Base-by-base conservation (phyloP, 2,888 invertebrate genomes). In the Nomada lathburiana region DNA sequence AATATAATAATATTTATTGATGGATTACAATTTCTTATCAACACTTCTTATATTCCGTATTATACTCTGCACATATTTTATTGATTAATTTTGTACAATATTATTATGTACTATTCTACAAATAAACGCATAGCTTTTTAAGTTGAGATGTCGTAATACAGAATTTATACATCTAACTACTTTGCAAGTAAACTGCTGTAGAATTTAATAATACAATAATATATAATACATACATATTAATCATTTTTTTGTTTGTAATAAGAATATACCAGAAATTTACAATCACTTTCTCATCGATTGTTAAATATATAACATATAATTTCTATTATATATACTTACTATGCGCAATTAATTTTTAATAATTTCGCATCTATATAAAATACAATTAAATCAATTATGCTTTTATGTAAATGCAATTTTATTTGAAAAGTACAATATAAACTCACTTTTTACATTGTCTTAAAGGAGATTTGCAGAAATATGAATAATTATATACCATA, bases 341-440 rank as follows among this genome's bases (percentile, higher is more conserved):
- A 4, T 59, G 59, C 13, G 0, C 42, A 59, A 68, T 10, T 57
- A 11, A 70, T 20, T 44, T 44, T 23, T 57, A 29, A 50, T 50
- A 36, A 55, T 23, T 55, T 42, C 23, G 36, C 62, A 10, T 44
- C 42, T 29, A 10, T n/a, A 50, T 71, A 11, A 36, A 74, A 59
- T 36, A 57, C 20, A 72, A 52, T 59, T 50, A 59, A 65, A 16
- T 73, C 13, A 10, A 65, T 11, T 52, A 42, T 57, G 11, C 44
- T 62, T 82, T 82, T 36, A 74, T 72, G 71, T 71, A 82, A 82
- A 72, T 76, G 68, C 68, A 76, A 10, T 64, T 82, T 82, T 82
- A 82, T 82, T 82, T 71, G 47, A 55, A 76, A 82, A 76, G 82
- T 82, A 82, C 68, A 76, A 72, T 68, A 78, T 72, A 76, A 82